Percentiles rank a stretch among this genome's conserved stretches.
Evolutionary conservation across 1,140 invertebrate species (phyloP).

Genomic region (Dreissena polymorpha): DNA sequence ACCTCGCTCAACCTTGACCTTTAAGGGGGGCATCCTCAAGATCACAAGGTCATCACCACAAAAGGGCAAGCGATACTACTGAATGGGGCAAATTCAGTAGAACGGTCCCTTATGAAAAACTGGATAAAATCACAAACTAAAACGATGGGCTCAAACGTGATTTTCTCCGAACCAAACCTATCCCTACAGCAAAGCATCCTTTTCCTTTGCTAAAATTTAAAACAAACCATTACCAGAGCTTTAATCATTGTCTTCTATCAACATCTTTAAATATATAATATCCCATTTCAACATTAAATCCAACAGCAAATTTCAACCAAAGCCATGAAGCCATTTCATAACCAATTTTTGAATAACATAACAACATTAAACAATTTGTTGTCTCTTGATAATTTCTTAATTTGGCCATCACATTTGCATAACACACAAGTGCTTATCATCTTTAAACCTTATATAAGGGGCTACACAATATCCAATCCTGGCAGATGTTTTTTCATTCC

Average conservation of each 20-base stretch:
- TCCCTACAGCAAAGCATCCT: not conserved
- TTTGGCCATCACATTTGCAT: too few species aligned
- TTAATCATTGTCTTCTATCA: not conserved
- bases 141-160: not conserved
- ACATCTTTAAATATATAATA: not conserved
- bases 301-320: not conserved
- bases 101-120: not conserved
- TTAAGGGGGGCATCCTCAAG: not conserved
- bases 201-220: not conserved
- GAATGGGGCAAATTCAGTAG: constrained; percentile 3
- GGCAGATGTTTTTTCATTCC: too few species aligned
- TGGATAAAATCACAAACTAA: constrained; percentile 1
- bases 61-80: not conserved
- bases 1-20: not conserved
- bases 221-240: not conserved
- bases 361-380: too few species aligned
- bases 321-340: not conserved
- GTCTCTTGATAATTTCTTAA: too few species aligned
- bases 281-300: not conserved
- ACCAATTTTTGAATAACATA: too few species aligned
- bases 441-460: too few species aligned
- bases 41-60: constrained; percentile 2
- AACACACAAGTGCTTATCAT: too few species aligned
- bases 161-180: not conserved
- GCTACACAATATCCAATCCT: too few species aligned